These are phyloP conservation scores for Albula goreensis DNA, from an alignment of 2,113 vertebrate species.

Conservation along the genomic window DNA sequence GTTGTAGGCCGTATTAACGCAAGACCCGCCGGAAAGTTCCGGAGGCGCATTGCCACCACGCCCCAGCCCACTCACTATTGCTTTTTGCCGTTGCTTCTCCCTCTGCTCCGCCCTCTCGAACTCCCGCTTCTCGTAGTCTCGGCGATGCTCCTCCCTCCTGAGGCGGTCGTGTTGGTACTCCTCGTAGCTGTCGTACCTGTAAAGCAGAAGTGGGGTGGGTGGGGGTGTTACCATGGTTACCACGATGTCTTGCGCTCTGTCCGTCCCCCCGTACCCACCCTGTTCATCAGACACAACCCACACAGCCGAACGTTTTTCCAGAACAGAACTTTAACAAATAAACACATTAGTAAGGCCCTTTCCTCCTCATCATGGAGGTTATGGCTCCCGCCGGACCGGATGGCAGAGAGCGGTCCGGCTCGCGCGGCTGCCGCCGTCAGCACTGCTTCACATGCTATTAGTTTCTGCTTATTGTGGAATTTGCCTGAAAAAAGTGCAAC, in stretches of 20 bases:
- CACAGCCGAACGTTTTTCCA: background rate
- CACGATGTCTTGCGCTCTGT: background rate
- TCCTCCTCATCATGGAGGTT: slow-evolving; percentile 52
- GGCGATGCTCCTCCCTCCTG: slow-evolving; percentile 90
- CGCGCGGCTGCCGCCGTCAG: slow-evolving; percentile 72
- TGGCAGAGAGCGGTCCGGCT: slow-evolving; percentile 55
- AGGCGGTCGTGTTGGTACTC: slow-evolving; percentile 93
- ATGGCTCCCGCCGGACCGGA: slow-evolving; percentile 53
- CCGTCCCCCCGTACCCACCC: background rate
- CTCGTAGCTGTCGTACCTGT: slow-evolving; percentile 95
- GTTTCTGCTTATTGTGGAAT: slow-evolving; percentile 74
- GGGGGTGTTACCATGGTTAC: background rate
- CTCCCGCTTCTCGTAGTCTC: slow-evolving; percentile 90
- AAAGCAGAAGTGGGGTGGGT: background rate
- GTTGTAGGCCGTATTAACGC: slow-evolving; percentile 6
- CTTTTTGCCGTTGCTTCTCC: slow-evolving; percentile 88
- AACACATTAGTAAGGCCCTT: slow-evolving; percentile 65
- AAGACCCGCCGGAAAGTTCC: background rate
- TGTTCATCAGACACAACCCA: background rate
- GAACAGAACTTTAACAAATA: slow-evolving; percentile 41
- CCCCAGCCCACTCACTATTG: slow-evolving; percentile 82
- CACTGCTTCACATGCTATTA: slow-evolving; percentile 78
- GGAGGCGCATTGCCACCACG: background rate
- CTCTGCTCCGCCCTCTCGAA: slow-evolving; percentile 90
- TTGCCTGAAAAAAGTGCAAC: slow-evolving; percentile 67